phyloP scores from a whole-genome alignment of 2,797 vertebrate genomes.

The Nyctibius grandis region DNA sequence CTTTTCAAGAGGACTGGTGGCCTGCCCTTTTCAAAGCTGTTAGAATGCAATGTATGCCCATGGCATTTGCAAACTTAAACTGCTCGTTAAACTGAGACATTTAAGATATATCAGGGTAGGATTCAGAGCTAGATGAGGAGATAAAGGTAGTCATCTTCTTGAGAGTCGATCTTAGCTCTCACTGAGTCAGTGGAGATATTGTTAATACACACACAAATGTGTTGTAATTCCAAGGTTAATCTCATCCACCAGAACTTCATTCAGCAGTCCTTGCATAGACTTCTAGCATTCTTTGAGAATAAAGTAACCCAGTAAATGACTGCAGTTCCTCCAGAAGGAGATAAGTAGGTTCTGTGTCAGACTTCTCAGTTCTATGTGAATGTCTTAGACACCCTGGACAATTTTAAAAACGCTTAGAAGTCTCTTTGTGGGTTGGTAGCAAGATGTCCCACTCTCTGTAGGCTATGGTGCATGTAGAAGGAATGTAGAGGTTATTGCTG shows the following conservation, averaged over 20 bases:
- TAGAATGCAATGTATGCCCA: neutral
- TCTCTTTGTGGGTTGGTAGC: neutral
- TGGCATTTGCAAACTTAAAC: neutral
- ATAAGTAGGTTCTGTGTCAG: neutral
- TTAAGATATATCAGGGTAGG: neutral
- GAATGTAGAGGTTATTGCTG: neutral
- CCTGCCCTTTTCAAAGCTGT: neutral
- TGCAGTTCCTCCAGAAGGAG: neutral
- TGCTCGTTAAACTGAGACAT: neutral
- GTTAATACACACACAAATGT: neutral
- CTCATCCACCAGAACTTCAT: neutral
- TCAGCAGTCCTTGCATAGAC: neutral
- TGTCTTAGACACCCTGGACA: neutral
- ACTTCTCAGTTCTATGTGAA: neutral
- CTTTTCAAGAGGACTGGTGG: neutral
- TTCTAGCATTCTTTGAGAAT: neutral
- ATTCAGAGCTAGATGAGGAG: neutral
- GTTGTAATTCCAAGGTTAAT: neutral
- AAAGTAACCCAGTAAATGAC: neutral
- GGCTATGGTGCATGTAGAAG: neutral
- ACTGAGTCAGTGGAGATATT: neutral
- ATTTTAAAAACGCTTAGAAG: neutral
- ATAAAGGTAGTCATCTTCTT: neutral
- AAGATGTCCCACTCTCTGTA: rapidly evolving
- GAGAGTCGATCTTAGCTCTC: neutral